Evolutionary conservation across 2,113 vertebrate species (phyloP), one percentile per base, ranked within the genome.

Genomic region (Dermatemys mawii): DNA sequence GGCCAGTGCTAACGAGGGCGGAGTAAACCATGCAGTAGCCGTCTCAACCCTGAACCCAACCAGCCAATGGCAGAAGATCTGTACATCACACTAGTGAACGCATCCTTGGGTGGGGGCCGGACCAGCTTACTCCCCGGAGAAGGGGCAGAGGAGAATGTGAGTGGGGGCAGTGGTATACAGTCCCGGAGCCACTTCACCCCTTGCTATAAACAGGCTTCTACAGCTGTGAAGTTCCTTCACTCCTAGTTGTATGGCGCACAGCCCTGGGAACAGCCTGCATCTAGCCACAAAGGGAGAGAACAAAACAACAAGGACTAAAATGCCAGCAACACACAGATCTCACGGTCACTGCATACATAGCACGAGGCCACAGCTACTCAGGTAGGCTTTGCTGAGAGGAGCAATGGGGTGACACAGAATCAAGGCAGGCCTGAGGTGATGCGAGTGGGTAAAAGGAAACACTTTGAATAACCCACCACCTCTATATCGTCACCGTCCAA

Each of bases 1-100:
- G 38, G 22, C n/a, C 12, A 0, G 0, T 14, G 78, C 24, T 81
- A 2, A 55, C 75, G 13, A 19, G 11, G 29, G 44, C 8, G 1
- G 49, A 46, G 41, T 38, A 86, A 54, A 46, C 29, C 35, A 78
- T 29, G 14, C 21, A 10, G 13, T 29, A 51, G 29, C 2, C 0
- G 17, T 0, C 4, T 5, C 88, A 48, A 8, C 46, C 63, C 55
- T 53, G 35, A 60, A 5, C 84, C 3, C 29, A 76, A 80, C 32
- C n/a, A 49, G n/a, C 14, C 29, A n/a, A 24, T 35, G 51, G 49
- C 46, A 32, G 57, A 48, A 46, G 76, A 78, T 27, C 44, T 11
- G 63, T 38, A 70, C n/a, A 21, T 70, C n/a, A 70, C 22, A 70
- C 38, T 70, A 70, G 26, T 6, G 11, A 44, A 14, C 29, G 73